These are phyloP conservation scores for Cuculus canorus DNA, from an alignment of 2,797 vertebrate species.

Conservation along the genomic window DNA sequence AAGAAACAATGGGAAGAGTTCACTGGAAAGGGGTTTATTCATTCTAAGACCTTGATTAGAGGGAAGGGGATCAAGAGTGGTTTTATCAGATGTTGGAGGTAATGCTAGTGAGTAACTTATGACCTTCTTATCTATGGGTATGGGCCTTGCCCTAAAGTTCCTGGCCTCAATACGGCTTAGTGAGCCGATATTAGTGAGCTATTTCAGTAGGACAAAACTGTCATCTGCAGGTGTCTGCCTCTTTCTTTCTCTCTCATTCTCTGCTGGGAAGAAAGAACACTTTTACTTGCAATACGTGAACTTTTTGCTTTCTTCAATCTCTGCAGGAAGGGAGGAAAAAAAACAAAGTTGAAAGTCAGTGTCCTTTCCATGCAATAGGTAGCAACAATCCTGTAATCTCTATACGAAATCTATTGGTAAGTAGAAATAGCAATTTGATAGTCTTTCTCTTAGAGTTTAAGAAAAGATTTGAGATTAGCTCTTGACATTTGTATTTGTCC, in stretches of 20 bases:
- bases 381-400: neutral
- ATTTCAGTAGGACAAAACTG: neutral
- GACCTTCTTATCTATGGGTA: neutral
- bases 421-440: neutral
- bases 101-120: neutral
- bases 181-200: neutral
- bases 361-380: neutral
- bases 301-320: neutral
- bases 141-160: neutral
- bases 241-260: neutral
- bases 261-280: neutral
- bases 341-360: neutral
- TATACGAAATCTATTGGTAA: neutral
- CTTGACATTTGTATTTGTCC: neutral
- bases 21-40: neutral
- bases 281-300: neutral
- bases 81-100: neutral
- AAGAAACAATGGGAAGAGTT: neutral
- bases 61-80: neutral
- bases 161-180: neutral
- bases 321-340: neutral
- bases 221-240: neutral
- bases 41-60: neutral
- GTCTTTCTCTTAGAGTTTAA: neutral
- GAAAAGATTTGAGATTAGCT: neutral